phyloP scores from a whole-genome alignment of 2,113 vertebrate genomes.

The Oceanodroma tethys region DNA sequence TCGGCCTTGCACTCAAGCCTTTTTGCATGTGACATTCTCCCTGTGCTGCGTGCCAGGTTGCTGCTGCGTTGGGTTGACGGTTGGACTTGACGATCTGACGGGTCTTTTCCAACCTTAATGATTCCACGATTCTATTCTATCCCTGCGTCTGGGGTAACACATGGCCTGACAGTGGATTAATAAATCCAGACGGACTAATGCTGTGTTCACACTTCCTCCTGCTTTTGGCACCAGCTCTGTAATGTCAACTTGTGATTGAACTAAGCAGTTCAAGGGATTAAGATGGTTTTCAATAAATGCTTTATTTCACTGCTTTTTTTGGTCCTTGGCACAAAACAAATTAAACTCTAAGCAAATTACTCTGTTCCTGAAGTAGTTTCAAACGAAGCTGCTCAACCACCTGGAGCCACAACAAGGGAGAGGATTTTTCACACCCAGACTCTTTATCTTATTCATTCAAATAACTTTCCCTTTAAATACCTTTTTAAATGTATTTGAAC shows the following conservation, averaged over 20 bases:
- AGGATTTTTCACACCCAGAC: constrained; percentile 36
- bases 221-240: not conserved
- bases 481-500: constrained; percentile 21
- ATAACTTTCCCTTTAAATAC: constrained; percentile 19
- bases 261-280: not conserved
- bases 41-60: not conserved
- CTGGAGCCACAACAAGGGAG: constrained; percentile 42
- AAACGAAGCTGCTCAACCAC: constrained; percentile 55
- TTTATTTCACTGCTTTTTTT: constrained; percentile 20
- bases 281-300: not conserved
- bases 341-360: not conserved
- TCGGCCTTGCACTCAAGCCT: not conserved
- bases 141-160: not conserved
- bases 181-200: not conserved
- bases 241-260: not conserved
- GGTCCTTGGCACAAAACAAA: not conserved
- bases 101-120: too few species aligned
- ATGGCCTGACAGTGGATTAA: not conserved
- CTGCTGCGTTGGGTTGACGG: too few species aligned
- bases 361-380: constrained; percentile 50
- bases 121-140: too few species aligned
- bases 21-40: not conserved
- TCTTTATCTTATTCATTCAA: constrained; percentile 54
- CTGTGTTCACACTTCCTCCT: not conserved
- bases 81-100: too few species aligned